Base-by-base conservation (phyloP, 2,113 vertebrate species). In the Catharus minimus region DNA sequence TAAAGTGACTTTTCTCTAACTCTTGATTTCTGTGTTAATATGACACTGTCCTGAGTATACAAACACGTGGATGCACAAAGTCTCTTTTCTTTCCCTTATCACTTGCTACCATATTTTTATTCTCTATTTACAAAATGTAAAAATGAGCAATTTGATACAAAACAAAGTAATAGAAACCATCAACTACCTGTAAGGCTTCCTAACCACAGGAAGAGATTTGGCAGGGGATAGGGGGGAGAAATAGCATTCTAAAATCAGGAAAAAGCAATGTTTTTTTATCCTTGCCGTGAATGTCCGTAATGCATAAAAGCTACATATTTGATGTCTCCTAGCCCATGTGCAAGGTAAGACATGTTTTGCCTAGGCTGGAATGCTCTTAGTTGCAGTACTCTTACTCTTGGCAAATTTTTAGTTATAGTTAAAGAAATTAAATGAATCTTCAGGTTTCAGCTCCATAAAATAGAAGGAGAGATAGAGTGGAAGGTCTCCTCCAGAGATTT, bases 221-320 rank as follows among this genome's bases (percentile, higher is more conserved):
- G 44, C 9, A 13, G 4, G 0, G 5, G 17, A 7, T 13, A 1
- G 4, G 11, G 39, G 20, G 19, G 49, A 16, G 23, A 27, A 66
- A 71, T 6, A 53, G 3, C 26, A 27, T 71, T 85, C 16, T 68
- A 67, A 89, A 52, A 47, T 39, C 18, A 13, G 3, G 32, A 13
- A 76, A 81, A 68, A 72, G 2, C 8, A 50, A 2, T 53, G 16
- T 53, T 82, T 80, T 86, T 28, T 58, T 30, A 72, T 60, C 47
- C 50, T 57, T 86, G 7, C 41, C 55, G 41, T 82, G 38, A 57
- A 30, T 50, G 43, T 15, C 7, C 0, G 2, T 41, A 60, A 58
- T 44, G 4, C 71, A 57, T 57, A 41, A 82, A 33, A 86, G 1
- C 3, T n/a, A 33, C 10, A 82, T 8, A 46, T 65, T 41, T 55